Evolutionary conservation across 2,888 invertebrate species (phyloP).

Genomic region (Dione juno): DNA sequence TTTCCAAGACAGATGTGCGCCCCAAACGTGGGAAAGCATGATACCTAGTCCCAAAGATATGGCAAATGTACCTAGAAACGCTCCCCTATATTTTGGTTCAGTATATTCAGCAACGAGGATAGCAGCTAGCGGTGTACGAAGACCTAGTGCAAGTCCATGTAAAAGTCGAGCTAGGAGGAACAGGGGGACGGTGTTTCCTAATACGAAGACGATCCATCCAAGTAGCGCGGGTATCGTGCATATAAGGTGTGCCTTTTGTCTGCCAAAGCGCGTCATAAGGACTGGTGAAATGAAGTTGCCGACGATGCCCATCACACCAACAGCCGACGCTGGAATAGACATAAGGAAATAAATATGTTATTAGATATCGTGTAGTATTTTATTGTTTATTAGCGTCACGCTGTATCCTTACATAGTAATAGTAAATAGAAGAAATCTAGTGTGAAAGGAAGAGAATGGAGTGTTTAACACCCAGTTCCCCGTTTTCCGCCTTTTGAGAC

Average conservation of each 20-base stretch:
- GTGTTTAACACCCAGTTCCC: too few species aligned
- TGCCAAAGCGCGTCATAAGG: constrained; percentile 83
- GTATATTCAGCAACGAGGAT: constrained; percentile 85
- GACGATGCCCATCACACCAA: constrained; percentile 77
- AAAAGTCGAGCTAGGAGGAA: constrained; percentile 72
- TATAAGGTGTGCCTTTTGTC: constrained; percentile 82
- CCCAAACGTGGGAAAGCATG: constrained; percentile 85
- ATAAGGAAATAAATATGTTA: not conserved
- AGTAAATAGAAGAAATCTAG: too few species aligned
- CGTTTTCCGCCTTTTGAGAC: too few species aligned
- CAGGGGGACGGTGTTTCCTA: constrained; percentile 71
- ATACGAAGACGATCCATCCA: constrained; percentile 74
- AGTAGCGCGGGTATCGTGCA: constrained; percentile 77
- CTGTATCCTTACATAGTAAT: too few species aligned
- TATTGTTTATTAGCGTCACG: too few species aligned
- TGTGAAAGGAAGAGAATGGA: too few species aligned
- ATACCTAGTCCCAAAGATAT: constrained; percentile 86
- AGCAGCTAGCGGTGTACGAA: constrained; percentile 80
- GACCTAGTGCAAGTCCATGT: constrained; percentile 80
- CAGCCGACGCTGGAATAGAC: constrained; percentile 69
- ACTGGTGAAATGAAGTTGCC: constrained; percentile 78
- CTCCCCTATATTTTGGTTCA: constrained; percentile 85
- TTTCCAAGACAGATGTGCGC: constrained; percentile 85
- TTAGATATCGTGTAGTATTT: too few species aligned
- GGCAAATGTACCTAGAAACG: constrained; percentile 85